These are phyloP conservation scores for Galaxea fascicularis DNA, from an alignment of 92 coral and sea anemone species.

Conservation along the genomic window DNA sequence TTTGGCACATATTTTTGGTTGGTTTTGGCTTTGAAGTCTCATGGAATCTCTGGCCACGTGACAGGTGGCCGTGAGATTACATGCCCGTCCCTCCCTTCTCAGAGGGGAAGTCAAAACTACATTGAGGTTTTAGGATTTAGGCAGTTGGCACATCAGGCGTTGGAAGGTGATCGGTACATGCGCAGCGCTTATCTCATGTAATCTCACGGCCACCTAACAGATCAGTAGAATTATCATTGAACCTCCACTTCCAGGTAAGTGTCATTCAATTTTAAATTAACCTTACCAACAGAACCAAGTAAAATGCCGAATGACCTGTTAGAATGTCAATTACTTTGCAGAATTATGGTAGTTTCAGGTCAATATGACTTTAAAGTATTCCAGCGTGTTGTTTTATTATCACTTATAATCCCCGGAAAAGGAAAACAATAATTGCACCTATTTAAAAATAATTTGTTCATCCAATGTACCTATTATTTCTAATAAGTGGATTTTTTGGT, in stretches of 20 bases:
- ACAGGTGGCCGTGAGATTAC: too few relatives aligned
- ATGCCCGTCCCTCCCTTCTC: too few relatives aligned
- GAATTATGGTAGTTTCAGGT: slow-evolving; percentile 3
- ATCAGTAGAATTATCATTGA: slow-evolving; percentile 33
- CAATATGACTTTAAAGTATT: neutral
- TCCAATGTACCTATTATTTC: neutral
- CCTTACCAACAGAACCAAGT: slow-evolving; percentile 4
- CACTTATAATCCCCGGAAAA: neutral
- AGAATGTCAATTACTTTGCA: neutral
- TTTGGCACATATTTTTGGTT: slow-evolving; percentile 33
- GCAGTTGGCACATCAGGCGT: slow-evolving; percentile 52
- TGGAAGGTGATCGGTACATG: slow-evolving; percentile 57
- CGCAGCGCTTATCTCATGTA: slow-evolving; percentile 28
- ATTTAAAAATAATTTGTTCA: neutral
- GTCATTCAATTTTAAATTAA: neutral
- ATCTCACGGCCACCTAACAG: slow-evolving; percentile 41
- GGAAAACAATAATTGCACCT: neutral
- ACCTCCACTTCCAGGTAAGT: too few relatives aligned
- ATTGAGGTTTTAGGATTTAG: slow-evolving; percentile 35
- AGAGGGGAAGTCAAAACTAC: too few relatives aligned
- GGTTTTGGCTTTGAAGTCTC: slow-evolving; percentile 44
- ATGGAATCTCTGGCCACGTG: too few relatives aligned
- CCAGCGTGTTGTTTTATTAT: neutral
- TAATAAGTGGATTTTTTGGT: neutral
- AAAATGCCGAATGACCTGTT: slow-evolving; percentile 1